Conservation (phyloP, 1,140 invertebrate genomes). For the Drosophila truncata region DNA sequence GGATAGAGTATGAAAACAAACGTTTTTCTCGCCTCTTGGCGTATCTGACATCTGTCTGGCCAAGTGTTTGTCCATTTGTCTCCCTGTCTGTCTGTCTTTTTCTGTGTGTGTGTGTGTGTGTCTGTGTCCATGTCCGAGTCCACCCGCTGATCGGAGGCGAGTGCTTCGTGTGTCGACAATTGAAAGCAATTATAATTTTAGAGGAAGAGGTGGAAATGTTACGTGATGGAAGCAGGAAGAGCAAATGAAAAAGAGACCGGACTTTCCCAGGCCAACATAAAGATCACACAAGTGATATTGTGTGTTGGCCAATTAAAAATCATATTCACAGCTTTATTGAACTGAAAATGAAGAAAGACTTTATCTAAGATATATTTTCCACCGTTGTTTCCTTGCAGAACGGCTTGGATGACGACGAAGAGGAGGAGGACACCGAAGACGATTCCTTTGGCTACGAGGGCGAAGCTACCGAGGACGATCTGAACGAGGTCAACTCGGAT, state of each 20-base stretch:
- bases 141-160: slow-evolving; percentile 49
- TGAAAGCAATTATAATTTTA: slow-evolving; percentile 78
- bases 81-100: slow-evolving; percentile 27
- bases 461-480: slow-evolving; percentile 81
- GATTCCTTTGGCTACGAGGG: slow-evolving; percentile 74
- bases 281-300: slow-evolving; percentile 30
- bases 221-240: slow-evolving; percentile 53
- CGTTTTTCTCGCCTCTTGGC: slow-evolving; percentile 41
- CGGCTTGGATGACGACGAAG: slow-evolving; percentile 70
- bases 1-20: slow-evolving; percentile 5
- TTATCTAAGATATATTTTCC: neutral
- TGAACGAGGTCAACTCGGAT: slow-evolving; percentile 79
- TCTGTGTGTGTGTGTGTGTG: slow-evolving; percentile 37
- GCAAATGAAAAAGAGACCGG: slow-evolving; percentile 23
- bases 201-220: slow-evolving; percentile 37
- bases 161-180: slow-evolving; percentile 57
- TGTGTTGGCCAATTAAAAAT: slow-evolving; percentile 43
- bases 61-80: slow-evolving; percentile 58
- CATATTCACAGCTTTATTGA: slow-evolving; percentile 31
- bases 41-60: slow-evolving; percentile 76
- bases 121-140: slow-evolving; percentile 40
- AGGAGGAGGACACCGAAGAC: slow-evolving; percentile 70
- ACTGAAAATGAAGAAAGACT: neutral
- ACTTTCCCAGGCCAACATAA: slow-evolving; percentile 34
- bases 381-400: slow-evolving; percentile 45